Conservation (phyloP, 1,140 invertebrate genomes). For the Zophobas morio region DNA sequence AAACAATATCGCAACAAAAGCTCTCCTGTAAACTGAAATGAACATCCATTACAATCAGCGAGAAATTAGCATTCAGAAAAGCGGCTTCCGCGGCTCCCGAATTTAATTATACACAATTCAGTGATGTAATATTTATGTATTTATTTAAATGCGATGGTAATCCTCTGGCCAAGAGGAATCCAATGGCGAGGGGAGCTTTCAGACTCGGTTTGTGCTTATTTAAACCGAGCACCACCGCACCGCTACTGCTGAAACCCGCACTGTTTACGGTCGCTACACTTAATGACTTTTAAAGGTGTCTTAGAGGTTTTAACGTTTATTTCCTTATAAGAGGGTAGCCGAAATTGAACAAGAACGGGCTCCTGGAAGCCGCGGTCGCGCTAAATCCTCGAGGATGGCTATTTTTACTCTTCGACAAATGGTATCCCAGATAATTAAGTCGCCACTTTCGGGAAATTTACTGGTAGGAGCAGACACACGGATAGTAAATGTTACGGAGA, state of each 20-base stretch:
- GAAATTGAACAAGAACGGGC: constrained; percentile 42
- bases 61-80: constrained; percentile 66
- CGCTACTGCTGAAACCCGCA: constrained; percentile 50
- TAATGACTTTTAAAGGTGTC: constrained; percentile 60
- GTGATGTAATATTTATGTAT: constrained; percentile 69
- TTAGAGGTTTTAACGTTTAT: constrained; percentile 60
- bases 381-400: neutral
- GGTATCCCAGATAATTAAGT: no score
- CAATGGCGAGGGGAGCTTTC: constrained; percentile 52
- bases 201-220: constrained; percentile 51
- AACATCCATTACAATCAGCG: constrained; percentile 65
- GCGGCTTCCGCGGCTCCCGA: constrained; percentile 63
- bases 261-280: constrained; percentile 59
- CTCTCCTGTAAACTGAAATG: constrained; percentile 60
- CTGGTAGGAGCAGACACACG: no score
- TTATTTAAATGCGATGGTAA: constrained; percentile 69
- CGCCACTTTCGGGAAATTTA: no score
- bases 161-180: constrained; percentile 54
- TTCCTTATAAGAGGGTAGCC: constrained; percentile 45
- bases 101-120: constrained; percentile 68
- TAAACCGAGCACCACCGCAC: constrained; percentile 21
- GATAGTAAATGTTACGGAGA: no score
- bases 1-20: constrained; percentile 59
- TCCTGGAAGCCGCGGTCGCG: neutral
- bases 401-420: neutral